Evolutionary conservation across 2,113 vertebrate genomes (phyloP).

Genomic region (Lanius ludovicianus): DNA sequence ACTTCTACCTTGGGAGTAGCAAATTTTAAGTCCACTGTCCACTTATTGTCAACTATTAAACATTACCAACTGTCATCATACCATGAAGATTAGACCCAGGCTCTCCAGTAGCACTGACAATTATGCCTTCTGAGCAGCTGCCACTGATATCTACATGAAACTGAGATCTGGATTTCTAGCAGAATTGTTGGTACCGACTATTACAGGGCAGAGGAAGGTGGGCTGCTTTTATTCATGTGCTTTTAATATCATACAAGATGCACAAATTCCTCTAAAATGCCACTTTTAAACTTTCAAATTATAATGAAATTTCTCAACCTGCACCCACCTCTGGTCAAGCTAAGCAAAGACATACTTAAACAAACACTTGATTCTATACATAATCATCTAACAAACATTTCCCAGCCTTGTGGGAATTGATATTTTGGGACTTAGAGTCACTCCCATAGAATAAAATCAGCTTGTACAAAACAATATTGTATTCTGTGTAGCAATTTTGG

Average conservation of each 20-base stretch:
- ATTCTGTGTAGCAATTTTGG: not conserved
- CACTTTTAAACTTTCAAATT: not conserved
- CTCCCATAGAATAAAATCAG: not conserved
- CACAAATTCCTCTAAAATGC: not conserved
- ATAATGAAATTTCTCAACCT: not conserved
- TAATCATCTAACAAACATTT: not conserved
- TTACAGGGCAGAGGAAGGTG: not conserved
- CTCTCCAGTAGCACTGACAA: not conserved
- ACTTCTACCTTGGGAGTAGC: not conserved
- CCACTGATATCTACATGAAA: not conserved
- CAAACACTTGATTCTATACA: not conserved
- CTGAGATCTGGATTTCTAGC: not conserved
- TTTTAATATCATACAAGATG: not conserved
- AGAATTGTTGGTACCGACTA: not conserved
- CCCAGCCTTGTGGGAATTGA: not conserved
- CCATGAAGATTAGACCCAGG: not conserved
- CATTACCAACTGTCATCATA: not conserved
- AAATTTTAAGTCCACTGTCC: not conserved
- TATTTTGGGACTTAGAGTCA: not conserved
- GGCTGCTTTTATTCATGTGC: not conserved
- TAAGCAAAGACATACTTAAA: not conserved
- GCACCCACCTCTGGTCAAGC: not conserved
- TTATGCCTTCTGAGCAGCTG: not conserved
- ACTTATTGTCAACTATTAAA: not conserved
- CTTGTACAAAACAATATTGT: not conserved